phyloP scores from a whole-genome alignment of 2,797 vertebrate species.

The Astyanax mexicanus region DNA sequence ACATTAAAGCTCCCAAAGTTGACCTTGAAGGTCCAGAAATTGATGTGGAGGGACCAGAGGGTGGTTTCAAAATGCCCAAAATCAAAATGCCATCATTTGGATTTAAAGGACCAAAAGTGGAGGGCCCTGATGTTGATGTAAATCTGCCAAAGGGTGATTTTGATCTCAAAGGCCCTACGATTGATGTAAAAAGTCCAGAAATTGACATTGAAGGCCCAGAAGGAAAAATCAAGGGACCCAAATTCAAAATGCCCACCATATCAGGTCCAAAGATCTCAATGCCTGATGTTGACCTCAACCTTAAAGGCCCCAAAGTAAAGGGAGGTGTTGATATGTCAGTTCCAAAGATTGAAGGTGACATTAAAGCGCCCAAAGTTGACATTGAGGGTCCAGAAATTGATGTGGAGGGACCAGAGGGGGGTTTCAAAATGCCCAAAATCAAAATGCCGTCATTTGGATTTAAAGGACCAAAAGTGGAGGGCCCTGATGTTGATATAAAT shows the following conservation, averaged over 20 bases:
- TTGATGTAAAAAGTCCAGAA: too few relatives aligned
- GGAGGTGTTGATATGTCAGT: slow-evolving; percentile 14
- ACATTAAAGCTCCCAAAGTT: too few relatives aligned
- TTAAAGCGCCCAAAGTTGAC: slow-evolving; percentile 57
- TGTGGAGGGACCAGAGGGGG: slow-evolving; percentile 29
- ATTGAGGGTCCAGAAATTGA: slow-evolving; percentile 57
- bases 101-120: too few relatives aligned
- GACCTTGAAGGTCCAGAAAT: too few relatives aligned
- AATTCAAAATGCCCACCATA: slow-evolving; percentile 45
- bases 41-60: too few relatives aligned
- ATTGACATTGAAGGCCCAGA: slow-evolving; percentile 4
- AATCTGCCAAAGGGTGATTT: background rate
- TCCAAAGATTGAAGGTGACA: slow-evolving; percentile 31
- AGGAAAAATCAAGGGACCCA: slow-evolving; percentile 32
- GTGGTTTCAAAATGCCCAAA: too few relatives aligned
- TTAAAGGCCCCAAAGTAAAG: slow-evolving; percentile 45
- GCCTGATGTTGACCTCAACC: slow-evolving; percentile 26
- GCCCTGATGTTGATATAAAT: too few relatives aligned
- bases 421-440: slow-evolving; percentile 67
- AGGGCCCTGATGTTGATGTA: too few relatives aligned
- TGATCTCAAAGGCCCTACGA: too few relatives aligned
- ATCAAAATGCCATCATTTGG: too few relatives aligned
- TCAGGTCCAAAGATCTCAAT: slow-evolving; percentile 25
- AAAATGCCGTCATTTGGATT: slow-evolving; percentile 60
- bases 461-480: slow-evolving; percentile 22